Evolutionary conservation across 2,797 vertebrate species (phyloP), one percentile per base, ranked within the genome.

Genomic region (Fratercula arctica): DNA sequence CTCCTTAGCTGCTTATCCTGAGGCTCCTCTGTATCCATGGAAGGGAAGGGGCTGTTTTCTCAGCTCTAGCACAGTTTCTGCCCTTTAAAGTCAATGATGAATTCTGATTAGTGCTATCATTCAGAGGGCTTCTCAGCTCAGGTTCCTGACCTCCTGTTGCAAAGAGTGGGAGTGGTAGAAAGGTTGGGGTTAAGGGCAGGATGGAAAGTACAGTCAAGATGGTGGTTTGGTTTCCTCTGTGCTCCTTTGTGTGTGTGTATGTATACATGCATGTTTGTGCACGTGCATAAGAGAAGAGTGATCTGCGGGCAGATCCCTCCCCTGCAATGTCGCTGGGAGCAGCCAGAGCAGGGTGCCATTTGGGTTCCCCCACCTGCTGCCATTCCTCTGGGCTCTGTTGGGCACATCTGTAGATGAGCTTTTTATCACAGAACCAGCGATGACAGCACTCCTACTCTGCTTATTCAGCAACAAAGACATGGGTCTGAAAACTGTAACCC

Each of bases 321-420:
- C 51, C 67, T 75, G 20, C 0, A 0, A 31, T 53, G 19, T 64
- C 54, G 13, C 19, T 79, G 63, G 21, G 5, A 72, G 24, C 63
- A 85, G 61, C 31, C 2, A 9, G n/a, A 63, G 43, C 70, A 69
- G 43, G 24, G 12, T 66, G 37, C 21, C 67, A 0, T 57, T 75
- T 90, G 61, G 28, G 39, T 72, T 82, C n/a, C 41, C 5, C 18
- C 13, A 41, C 23, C 48, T 54, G n/a, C 37, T 78, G 41, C 5
- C 4, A 5, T 67, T 87, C 48, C 16, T 61, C 51, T 57, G 61
- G 51, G 6, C 33, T 60, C 33, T 4, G 3, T 28, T 56, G 35
- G 0, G 1, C 5, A 9, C 0, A 0, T 81, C 35, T 69, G 24
- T 18, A 50, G 29, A n/a, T 31, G 21, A 43, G 24, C 6, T 50